These are phyloP conservation scores for Lipotes vexillifer DNA, from an alignment of 2,113 vertebrate species.

Conservation along the genomic window DNA sequence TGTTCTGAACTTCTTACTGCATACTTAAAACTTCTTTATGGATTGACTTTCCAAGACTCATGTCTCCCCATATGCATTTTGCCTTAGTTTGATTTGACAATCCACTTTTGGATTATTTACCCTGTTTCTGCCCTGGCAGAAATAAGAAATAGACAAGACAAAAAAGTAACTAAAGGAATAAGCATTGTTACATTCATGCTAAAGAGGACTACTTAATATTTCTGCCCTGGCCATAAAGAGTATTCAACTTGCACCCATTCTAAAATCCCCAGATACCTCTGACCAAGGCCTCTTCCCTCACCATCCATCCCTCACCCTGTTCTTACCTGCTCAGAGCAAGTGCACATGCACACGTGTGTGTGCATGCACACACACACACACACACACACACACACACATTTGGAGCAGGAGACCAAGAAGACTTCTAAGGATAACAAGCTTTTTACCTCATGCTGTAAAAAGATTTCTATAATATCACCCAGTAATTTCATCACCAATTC, in stretches of 20 bases:
- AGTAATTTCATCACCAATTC: neutral
- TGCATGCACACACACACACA: too few species aligned
- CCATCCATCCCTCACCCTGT: too few species aligned
- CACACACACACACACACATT: neutral
- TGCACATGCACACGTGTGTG: accelerated
- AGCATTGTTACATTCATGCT: neutral
- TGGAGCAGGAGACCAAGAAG: neutral
- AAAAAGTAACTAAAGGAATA: neutral
- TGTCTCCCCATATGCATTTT: neutral
- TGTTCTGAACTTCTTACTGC: neutral
- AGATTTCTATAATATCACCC: neutral
- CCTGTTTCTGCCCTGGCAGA: neutral
- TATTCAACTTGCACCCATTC: neutral
- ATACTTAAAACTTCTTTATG: neutral
- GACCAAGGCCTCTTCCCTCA: neutral
- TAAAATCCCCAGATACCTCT: neutral
- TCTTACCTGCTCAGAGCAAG: neutral
- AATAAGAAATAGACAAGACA: neutral
- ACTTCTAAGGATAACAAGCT: neutral
- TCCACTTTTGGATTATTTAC: neutral
- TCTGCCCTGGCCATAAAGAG: neutral
- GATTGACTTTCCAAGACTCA: neutral
- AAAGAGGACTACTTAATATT: neutral
- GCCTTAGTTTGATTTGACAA: neutral
- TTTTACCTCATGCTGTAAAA: neutral